Evolutionary conservation across 2,888 invertebrate genomes (phyloP), one percentile per base, ranked within the genome.

Genomic region (Drosophila tripunctata): DNA sequence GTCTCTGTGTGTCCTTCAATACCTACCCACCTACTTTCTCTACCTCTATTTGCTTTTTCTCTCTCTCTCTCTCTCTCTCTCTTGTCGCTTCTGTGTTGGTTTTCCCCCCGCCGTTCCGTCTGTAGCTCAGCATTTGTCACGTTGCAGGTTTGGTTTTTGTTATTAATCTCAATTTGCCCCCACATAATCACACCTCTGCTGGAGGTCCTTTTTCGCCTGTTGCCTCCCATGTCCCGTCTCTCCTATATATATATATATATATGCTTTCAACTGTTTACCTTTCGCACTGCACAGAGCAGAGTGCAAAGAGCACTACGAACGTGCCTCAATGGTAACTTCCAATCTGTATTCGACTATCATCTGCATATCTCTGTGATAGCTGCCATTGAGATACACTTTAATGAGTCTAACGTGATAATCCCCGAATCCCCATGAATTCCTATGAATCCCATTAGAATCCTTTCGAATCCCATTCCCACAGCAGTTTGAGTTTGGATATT

Each of bases 141-240:
- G 73, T 79, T 76, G 74, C 74, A 79, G 64, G 79, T 75, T 73
- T 67, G 78, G 65, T 64, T 82, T 79, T 70, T 70, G 79, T 82
- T 79, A 79, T 79, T 79, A 82, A 79, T 79, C 79, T 79, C 76
- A 79, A 79, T 79, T 82, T 82, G 74, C 70, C 71, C 60, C 60
- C 64, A 51, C 35, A 64, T 30, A 60, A 45, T 67, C 73, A 47
- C 64, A 54, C 73, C 65, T 69, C 51, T 14, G 35, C 60, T 40
- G 48, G 54, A 41, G 30, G 19, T 35, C 33, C 40, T 27, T 38
- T 50, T 52, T 51, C 43, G n/a, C n/a, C n/a, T n/a, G n/a, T n/a
- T n/a, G n/a, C 35, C 27, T n/a, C 24, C 15, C 10, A 1, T 27
- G 10, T 27, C 24, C n/a, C 5, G 31, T 35, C 5, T 8, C 22